These are phyloP conservation scores for Brachirus orientalis DNA, from an alignment of 2,113 vertebrate genomes.

Conservation along the genomic window DNA sequence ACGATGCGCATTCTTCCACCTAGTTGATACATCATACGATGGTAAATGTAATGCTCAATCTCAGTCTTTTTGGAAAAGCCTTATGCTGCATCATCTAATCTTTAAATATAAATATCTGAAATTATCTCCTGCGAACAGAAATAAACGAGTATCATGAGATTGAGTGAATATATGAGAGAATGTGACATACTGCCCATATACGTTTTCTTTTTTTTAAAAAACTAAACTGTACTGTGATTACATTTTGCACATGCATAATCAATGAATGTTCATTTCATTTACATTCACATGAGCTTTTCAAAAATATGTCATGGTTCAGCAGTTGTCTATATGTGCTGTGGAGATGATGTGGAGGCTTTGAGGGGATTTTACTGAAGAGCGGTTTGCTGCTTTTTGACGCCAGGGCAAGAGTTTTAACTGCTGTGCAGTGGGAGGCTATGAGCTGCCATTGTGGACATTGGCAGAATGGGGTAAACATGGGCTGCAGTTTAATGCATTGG, in stretches of 20 bases:
- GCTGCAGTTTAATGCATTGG: slow-evolving; percentile 53
- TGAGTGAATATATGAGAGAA: no score
- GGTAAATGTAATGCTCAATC: no score
- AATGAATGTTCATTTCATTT: slow-evolving; percentile 42
- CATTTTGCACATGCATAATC: not conserved
- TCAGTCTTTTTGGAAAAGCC: no score
- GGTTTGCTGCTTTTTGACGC: slow-evolving; percentile 30
- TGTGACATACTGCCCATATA: no score
- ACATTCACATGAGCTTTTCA: slow-evolving; percentile 15
- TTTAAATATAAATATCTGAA: no score
- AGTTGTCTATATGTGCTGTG: slow-evolving; percentile 29
- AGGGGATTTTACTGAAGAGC: slow-evolving; percentile 62
- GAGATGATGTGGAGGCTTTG: slow-evolving; percentile 58
- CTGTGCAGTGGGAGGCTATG: slow-evolving; percentile 17
- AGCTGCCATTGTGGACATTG: slow-evolving; percentile 37
- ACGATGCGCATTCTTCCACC: no score
- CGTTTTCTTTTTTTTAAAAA: no score
- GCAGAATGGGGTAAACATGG: slow-evolving; percentile 36
- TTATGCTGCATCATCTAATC: no score
- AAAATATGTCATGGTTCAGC: slow-evolving; percentile 49
- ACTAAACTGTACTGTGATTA: slow-evolving; percentile 49
- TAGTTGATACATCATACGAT: no score
- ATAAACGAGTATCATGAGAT: no score
- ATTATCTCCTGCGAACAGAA: no score
- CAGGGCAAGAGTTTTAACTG: slow-evolving; percentile 18